Base-by-base conservation (phyloP, 2,888 invertebrate genomes). In the Chromoteleia sp. region DNA sequence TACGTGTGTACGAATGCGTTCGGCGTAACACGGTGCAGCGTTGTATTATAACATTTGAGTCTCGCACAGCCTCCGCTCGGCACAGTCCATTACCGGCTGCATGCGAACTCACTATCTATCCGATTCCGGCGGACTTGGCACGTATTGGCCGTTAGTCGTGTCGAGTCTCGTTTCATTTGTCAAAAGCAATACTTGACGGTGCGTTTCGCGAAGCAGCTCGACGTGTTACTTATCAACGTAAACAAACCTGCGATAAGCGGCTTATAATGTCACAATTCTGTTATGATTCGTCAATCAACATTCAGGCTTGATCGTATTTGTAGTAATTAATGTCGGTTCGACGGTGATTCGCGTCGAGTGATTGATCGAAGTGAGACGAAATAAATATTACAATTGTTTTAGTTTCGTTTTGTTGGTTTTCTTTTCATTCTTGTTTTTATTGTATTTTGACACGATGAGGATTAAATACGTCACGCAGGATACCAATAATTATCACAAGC, bases 381-480 rank as follows among this genome's bases (percentile, higher is more conserved):
- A 68, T 10, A 33, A 48, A 59, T 71, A 59, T 33, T 36, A 6
- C 7, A 0, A 17, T 41, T 54, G 12, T 29, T 43, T 5, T 45
- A 19, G 25, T 15, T 52, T 7, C 29, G 21, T 65, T n/a, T 12
- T 33, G n/a, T n/a, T 6, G 6, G 25, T 25, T 25, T 25, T 25
- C 25, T 30, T 15, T 15, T 30, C 12, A 14, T 10, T 58, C 25
- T 25, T 25, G 25, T 25, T 25, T 25, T 25, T 25, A 6, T 43
- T 7, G 0, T 54, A 10, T 10, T 30, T 41, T 4, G 0, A n/a
- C 83, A 85, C 81, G 67, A 89, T 89, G 89, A 88, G 89, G 85
- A 89, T 89, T 75, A 88, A 89, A 85, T 89, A 89, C 84, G 89
- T 89, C 50, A 81, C 86, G 12, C 88, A 87, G 84, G 89, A 89